phyloP scores from a whole-genome alignment of 92 coral and sea anemone genomes.

The Zoanthus sansibaricus region DNA sequence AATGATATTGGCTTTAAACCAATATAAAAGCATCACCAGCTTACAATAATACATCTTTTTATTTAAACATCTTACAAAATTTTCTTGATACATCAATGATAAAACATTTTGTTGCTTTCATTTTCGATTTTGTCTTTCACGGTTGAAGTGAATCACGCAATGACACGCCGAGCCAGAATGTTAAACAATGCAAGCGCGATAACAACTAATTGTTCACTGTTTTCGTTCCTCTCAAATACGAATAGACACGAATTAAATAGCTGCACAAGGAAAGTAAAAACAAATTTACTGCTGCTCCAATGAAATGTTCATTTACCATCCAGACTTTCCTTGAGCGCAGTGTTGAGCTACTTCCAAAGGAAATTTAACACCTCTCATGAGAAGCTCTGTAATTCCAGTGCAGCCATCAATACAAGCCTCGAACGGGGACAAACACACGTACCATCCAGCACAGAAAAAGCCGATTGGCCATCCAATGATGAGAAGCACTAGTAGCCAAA shows the following conservation, averaged over 20 bases:
- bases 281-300: neutral
- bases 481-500: conserved; percentile 63
- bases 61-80: neutral
- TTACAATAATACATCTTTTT: neutral
- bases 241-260: neutral
- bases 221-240: neutral
- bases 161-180: neutral
- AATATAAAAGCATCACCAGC: neutral
- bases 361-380: conserved; percentile 61
- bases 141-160: neutral
- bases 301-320: conserved; percentile 42
- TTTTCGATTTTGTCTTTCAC: too few relatives aligned
- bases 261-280: neutral
- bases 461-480: conserved; percentile 75
- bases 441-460: conserved; percentile 74
- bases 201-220: neutral
- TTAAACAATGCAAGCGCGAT: neutral
- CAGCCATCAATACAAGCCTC: conserved; percentile 61
- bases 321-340: conserved; percentile 54
- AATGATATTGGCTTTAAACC: neutral
- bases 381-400: conserved; percentile 56
- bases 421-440: conserved; percentile 68
- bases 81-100: neutral
- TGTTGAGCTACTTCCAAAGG: conserved; percentile 67
- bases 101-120: too few relatives aligned